Percentiles rank a stretch among this genome's conserved stretches.
phyloP scores from a whole-genome alignment of 2,888 invertebrate genomes.

The Oxycera nigricornis region DNA sequence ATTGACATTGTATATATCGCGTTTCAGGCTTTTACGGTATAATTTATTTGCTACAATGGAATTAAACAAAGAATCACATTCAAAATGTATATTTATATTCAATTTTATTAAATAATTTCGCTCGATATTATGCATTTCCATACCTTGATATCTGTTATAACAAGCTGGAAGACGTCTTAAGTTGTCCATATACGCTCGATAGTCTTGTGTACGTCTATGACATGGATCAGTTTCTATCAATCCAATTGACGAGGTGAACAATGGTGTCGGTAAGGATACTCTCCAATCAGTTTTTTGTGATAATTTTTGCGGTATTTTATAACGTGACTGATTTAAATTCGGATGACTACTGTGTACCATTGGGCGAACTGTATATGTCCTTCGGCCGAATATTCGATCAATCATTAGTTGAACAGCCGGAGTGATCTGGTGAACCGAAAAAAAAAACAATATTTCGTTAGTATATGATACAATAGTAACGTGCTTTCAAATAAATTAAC shows the following conservation, averaged over 20 bases:
- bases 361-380: neutral
- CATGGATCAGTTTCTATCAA: constrained; percentile 50
- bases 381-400: neutral
- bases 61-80: too few species aligned
- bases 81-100: too few species aligned
- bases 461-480: too few species aligned
- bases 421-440: neutral
- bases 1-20: constrained; percentile 46
- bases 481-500: too few species aligned
- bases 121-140: constrained; percentile 44
- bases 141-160: constrained; percentile 48
- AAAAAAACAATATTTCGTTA: too few species aligned
- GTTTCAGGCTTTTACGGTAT: constrained; percentile 47
- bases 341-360: neutral
- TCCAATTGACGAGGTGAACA: constrained; percentile 47
- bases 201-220: constrained; percentile 47
- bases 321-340: constrained; percentile 7
- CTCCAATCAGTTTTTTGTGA: constrained; percentile 7
- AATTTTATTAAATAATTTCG: too few species aligned
- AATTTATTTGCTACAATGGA: constrained; percentile 47
- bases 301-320: neutral
- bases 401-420: neutral
- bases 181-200: constrained; percentile 41
- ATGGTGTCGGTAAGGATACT: constrained; percentile 46
- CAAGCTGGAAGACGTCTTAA: constrained; percentile 39